Base-by-base conservation (phyloP, 1,140 invertebrate genomes). In the Hyles euphorbiae region DNA sequence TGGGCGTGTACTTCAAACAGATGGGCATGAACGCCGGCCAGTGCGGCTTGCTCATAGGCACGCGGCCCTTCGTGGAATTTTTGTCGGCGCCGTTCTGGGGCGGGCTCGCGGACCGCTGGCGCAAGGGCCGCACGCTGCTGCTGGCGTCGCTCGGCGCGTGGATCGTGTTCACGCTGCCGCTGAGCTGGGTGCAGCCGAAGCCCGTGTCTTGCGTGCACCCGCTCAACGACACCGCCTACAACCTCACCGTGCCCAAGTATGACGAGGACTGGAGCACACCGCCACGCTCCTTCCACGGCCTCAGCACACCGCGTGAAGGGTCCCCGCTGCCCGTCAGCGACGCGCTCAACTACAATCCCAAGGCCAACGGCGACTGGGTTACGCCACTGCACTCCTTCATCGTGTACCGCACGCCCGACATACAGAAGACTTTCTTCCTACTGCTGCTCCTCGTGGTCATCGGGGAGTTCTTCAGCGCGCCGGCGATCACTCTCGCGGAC, bases 1-100 rank as follows among this genome's bases (percentile, higher is more conserved):
- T 99, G 94, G 98, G 97, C 22, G 96, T 99, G 22, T 99, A 99
- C 88, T 99, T 99, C 91, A 99, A 97, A 85, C 97, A 99, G 89
- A 95, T 99, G 93, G 98, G 97, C 5, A 98, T 99, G 97, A 98
- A 98, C 87, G 95, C 98, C 0, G 94, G 94, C 4, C 98, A 99
- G 82, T 97, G 96, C 72, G 98, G 98, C 10, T 91, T 98, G 34
- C 92, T 98, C 0, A 95, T 98, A 62, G 98, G 98, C 22, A 93
- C 95, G 57, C 92, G 98, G 64, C 98, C 98, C 0, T 98, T 99
- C 73, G 95, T 99, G 3, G 98, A 99, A 86, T 99, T 99, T 81
- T 89, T 98, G n/a, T 96, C 97, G 46, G 97, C 97, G 0, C 98
- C 98, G 0, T 99, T 99, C 81, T 99, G 98, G 98, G 97, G 97